Percentiles rank a stretch among this genome's conserved stretches.
phyloP scores from a whole-genome alignment of 2,113 vertebrate species.

The Alouatta palliata region DNA sequence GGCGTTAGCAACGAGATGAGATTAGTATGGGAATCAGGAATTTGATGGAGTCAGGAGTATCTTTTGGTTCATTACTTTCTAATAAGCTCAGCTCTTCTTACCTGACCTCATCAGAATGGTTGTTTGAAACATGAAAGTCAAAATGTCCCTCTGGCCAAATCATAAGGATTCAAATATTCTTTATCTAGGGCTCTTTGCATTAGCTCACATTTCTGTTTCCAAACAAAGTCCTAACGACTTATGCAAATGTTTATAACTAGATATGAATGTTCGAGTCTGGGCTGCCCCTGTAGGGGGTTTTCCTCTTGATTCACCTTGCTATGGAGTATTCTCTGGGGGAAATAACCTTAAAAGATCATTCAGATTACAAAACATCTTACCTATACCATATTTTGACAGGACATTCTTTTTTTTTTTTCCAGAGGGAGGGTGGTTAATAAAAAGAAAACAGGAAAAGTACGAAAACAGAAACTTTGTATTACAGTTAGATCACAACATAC shows the following conservation, averaged over 20 bases:
- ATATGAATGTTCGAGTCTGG: not conserved
- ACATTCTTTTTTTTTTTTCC: not conserved
- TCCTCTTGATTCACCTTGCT: not conserved
- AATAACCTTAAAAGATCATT: not conserved
- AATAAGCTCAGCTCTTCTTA: not conserved
- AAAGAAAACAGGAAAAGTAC: not conserved
- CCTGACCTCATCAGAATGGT: not conserved
- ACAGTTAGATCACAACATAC: not conserved
- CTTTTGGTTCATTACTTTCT: not conserved
- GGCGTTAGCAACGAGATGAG: not conserved
- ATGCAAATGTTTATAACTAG: not conserved
- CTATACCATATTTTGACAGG: not conserved
- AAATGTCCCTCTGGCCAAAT: not conserved
- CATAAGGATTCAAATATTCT: not conserved
- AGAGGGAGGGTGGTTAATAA: not conserved
- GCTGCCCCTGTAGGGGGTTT: not conserved
- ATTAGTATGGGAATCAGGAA: not conserved
- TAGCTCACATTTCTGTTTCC: not conserved
- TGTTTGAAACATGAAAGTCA: not conserved
- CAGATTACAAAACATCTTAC: not conserved
- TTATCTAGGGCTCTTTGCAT: not conserved
- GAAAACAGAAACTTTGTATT: not conserved
- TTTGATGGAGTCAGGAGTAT: not conserved
- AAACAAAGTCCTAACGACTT: not conserved
- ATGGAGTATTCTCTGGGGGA: not conserved